A percentile compares a stretch with the other conserved stretches of the same genome.
phyloP scores from a whole-genome alignment of 2,797 vertebrate species.

The Pseudotriccus pelzelni region DNA sequence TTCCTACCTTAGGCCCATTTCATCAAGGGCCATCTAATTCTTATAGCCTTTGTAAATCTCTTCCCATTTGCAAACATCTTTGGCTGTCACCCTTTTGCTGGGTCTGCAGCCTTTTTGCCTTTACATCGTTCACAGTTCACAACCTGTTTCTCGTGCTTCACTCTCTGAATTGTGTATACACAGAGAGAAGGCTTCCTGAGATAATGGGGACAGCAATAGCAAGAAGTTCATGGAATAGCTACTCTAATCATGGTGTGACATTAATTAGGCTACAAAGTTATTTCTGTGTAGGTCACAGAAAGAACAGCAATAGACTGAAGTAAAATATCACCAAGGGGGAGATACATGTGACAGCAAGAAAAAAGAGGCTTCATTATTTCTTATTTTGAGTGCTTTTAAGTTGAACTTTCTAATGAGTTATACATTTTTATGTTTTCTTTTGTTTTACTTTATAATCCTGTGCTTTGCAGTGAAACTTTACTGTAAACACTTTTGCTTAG shows the following conservation, averaged over 20 bases:
- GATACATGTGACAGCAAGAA: background rate
- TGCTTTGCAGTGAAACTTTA: background rate
- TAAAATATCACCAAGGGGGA: background rate
- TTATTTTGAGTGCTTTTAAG: background rate
- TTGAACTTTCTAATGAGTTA: background rate
- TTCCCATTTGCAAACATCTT: background rate
- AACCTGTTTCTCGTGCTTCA: rapidly evolving
- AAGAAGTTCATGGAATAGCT: background rate
- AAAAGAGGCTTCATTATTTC: background rate
- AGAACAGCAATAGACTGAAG: background rate
- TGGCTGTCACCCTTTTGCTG: background rate
- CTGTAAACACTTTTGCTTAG: background rate
- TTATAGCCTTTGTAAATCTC: background rate
- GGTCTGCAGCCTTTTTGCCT: background rate
- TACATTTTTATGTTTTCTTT: background rate
- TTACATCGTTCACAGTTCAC: rapidly evolving
- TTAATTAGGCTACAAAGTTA: background rate
- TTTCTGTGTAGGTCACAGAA: background rate
- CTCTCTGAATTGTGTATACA: background rate
- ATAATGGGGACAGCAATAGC: background rate
- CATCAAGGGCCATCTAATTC: background rate
- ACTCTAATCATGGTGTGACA: background rate
- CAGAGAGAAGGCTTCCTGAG: background rate
- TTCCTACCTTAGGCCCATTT: background rate
- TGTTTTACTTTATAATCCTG: background rate